Base-by-base conservation (phyloP, 2,797 vertebrate genomes). In the Denticeps clupeoides region DNA sequence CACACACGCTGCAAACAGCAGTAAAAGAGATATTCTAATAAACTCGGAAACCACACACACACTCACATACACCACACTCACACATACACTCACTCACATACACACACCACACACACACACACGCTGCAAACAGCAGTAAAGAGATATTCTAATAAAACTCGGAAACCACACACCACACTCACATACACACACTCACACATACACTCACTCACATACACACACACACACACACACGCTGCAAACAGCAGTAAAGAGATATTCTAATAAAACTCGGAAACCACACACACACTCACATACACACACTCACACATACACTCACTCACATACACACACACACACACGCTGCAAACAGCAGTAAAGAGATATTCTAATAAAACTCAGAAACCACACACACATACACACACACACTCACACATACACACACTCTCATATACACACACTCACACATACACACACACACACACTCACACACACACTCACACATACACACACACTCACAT, bases 231-330 rank as follows among this genome's bases (percentile, higher is more conserved):
- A n/a, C n/a, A n/a, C n/a, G n/a, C n/a, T n/a, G n/a, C 12, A 40
- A 12, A 15, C 37, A 40, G n/a, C n/a, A n/a, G n/a, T n/a, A n/a
- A 12, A 43, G 41, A 24, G 9, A 43, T 32, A 49, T 45, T 60
- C 40, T 41, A 33, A 47, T 41, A 56, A 26, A 8, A 33, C 47
- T 45, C 45, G 33, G 47, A 37, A 43, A 1, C 49, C 32, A 55
- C 10, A 22, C 54, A 55, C 42, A 60, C 58, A 51, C 41, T 27
- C 55, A 33, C 28, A 7, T 15, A 22, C 24, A 19, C 24, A 23
- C 40, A 23, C 11, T 51, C 27, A 16, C 19, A 31, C n/a, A 29
- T 26, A 41, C 16, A 22, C 48, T n/a, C 2, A 41, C 5, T 16
- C 31, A 13, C 19, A 29, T 19, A 41, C 37, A 40, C 25, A 41